These are phyloP conservation scores for Dascillus cervinus DNA, from an alignment of 2,888 invertebrate species.

Conservation along the genomic window DNA sequence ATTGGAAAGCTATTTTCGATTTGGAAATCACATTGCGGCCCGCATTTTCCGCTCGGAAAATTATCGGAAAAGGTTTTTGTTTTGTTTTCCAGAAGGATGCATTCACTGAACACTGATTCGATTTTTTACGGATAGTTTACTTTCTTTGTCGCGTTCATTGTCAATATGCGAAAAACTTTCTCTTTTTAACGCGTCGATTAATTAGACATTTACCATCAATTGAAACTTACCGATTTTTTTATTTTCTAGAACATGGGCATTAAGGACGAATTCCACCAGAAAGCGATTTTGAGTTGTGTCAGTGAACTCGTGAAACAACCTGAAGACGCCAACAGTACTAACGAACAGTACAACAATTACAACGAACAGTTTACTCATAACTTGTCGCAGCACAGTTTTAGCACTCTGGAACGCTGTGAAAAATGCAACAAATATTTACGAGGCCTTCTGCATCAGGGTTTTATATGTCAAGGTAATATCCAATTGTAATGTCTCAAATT, in stretches of 20 bases:
- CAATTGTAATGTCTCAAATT: slow-evolving; percentile 7
- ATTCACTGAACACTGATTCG: too few species aligned
- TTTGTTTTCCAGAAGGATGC: too few species aligned
- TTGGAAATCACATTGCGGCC: too few species aligned
- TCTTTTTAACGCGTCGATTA: too few species aligned
- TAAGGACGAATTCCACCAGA: slow-evolving; percentile 65
- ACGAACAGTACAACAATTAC: slow-evolving; percentile 20
- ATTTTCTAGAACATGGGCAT: slow-evolving; percentile 62
- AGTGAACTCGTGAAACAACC: slow-evolving; percentile 51
- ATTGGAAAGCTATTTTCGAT: too few species aligned
- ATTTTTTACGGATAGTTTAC: too few species aligned
- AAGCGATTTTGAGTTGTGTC: slow-evolving; percentile 58
- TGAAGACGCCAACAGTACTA: slow-evolving; percentile 27
- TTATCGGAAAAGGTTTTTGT: too few species aligned
- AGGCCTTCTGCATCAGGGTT: slow-evolving; percentile 63
- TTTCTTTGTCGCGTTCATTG: too few species aligned
- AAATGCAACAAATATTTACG: slow-evolving; percentile 65
- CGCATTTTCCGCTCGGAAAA: too few species aligned
- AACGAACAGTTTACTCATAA: slow-evolving; percentile 33
- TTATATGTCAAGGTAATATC: slow-evolving; percentile 55
- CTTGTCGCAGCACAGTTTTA: slow-evolving; percentile 59
- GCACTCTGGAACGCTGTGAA: slow-evolving; percentile 59
- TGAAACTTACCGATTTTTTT: slow-evolving; percentile 12
- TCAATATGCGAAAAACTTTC: too few species aligned
- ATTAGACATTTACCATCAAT: too few species aligned